phyloP scores from a whole-genome alignment of 1,140 invertebrate genomes.

The Epicauta chinensis region DNA sequence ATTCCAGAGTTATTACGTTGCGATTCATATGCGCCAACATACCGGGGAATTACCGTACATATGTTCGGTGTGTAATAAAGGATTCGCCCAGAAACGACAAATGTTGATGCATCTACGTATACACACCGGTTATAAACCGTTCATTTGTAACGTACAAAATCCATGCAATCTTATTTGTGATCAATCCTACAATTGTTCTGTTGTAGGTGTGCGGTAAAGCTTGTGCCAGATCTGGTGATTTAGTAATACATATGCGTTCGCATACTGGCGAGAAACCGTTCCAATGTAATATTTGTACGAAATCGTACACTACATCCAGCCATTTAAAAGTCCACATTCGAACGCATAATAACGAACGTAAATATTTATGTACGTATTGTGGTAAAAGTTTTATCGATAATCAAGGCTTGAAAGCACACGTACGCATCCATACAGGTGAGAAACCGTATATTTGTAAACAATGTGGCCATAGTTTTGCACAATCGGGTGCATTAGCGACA shows the following conservation, averaged over 20 bases:
- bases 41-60: conserved; percentile 31
- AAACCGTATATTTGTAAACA: conserved; percentile 44
- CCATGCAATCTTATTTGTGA: background rate
- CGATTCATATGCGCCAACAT: conserved; percentile 26
- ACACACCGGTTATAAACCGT: conserved; percentile 26
- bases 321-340: conserved; percentile 52
- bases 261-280: conserved; percentile 60
- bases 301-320: conserved; percentile 44
- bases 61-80: conserved; percentile 33
- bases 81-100: conserved; percentile 27
- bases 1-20: conserved; percentile 28
- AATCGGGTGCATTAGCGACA: conserved; percentile 21
- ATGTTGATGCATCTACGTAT: conserved; percentile 24
- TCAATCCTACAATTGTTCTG: background rate
- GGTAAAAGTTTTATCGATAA: conserved; percentile 48
- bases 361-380: conserved; percentile 53
- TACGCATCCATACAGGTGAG: conserved; percentile 49
- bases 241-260: conserved; percentile 30
- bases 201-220: conserved; percentile 25
- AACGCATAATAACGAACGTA: conserved; percentile 59
- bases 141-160: conserved; percentile 18
- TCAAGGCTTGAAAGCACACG: conserved; percentile 47
- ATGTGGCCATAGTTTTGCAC: conserved; percentile 25
- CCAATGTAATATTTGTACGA: conserved; percentile 58
- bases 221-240: conserved; percentile 29